Percentiles rank a stretch among this genome's conserved stretches.
Evolutionary conservation across 2,113 vertebrate species (phyloP).

Genomic region (Chlorodrepanis virens): DNA sequence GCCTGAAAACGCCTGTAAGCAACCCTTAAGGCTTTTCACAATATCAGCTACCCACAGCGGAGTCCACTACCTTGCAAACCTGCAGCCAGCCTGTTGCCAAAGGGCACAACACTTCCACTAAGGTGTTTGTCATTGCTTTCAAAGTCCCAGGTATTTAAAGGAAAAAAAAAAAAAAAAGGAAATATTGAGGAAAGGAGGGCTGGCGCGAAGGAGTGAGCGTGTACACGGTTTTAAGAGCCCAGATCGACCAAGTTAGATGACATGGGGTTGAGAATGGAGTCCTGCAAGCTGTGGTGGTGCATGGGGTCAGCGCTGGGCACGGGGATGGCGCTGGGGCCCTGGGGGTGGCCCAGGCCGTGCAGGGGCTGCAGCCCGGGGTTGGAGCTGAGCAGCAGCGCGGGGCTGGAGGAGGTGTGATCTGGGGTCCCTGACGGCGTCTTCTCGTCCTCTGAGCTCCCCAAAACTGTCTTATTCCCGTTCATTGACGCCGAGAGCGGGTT

Average conservation of each 20-base stretch:
- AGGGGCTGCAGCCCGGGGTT: conserved; percentile 86
- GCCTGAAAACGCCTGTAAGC: not conserved
- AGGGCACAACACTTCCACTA: conserved; percentile 53
- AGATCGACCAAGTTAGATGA: conserved; percentile 97
- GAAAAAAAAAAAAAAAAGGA: not conserved
- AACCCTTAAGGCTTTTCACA: conserved; percentile 74
- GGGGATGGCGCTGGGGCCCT: conserved; percentile 94
- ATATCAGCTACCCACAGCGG: conserved; percentile 67
- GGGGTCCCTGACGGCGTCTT: conserved; percentile 97
- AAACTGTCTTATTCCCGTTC: conserved; percentile 95
- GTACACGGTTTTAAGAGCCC: conserved; percentile 84
- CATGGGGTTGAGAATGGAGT: conserved; percentile 99
- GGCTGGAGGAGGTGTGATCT: conserved; percentile 92
- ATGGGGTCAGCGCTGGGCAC: conserved; percentile 88
- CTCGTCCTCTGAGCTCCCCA: conserved; percentile 98
- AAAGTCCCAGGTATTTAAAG: conserved; percentile 54
- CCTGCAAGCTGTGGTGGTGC: conserved; percentile 95
- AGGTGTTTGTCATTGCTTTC: conserved; percentile 58
- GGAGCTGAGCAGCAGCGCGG: conserved; percentile 88
- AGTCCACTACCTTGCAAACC: conserved; percentile 63
- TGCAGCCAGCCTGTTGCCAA: conserved; percentile 60
- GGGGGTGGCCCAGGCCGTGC: conserved; percentile 91
- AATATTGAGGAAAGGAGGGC: not conserved
- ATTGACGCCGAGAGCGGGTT: conserved; percentile 92
- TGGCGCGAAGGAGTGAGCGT: not conserved